Evolutionary conservation across 30 jellyfish, hydroid and myxozoan genomes (phyloP).

Genomic region (Clytia hemisphaerica): DNA sequence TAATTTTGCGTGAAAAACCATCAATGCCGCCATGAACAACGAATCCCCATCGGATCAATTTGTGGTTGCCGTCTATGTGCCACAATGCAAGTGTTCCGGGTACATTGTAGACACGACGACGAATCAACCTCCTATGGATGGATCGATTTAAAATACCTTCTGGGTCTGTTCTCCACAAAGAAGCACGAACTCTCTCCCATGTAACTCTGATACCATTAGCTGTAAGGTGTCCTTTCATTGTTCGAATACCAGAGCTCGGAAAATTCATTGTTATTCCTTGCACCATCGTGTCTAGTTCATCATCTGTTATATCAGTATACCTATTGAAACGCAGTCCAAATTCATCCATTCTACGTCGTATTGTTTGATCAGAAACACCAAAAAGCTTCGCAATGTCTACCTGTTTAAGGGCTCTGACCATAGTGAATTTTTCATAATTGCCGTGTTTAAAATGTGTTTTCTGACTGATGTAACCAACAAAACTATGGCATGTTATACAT

Average conservation of each 20-base stretch:
- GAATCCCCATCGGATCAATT: slow-evolving; percentile 31
- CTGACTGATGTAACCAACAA: too few relatives aligned
- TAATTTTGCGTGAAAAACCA: slow-evolving; percentile 27
- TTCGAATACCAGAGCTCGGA: slow-evolving; percentile 16
- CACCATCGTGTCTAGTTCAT: slow-evolving; percentile 4
- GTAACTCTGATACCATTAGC: slow-evolving; percentile 5
- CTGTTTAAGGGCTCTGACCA: too few relatives aligned
- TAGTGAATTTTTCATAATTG: too few relatives aligned
- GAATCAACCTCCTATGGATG: not conserved
- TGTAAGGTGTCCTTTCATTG: slow-evolving; percentile 13
- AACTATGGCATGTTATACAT: too few relatives aligned
- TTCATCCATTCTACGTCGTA: slow-evolving; percentile 18
- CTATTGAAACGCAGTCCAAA: slow-evolving; percentile 9
- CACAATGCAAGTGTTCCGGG: slow-evolving; percentile 36
- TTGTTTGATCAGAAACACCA: slow-evolving; percentile 29
- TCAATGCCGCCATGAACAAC: slow-evolving; percentile 44
- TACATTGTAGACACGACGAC: slow-evolving; percentile 18
- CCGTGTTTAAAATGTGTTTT: too few relatives aligned
- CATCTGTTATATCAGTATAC: slow-evolving; percentile 17
- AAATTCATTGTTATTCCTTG: too few relatives aligned
- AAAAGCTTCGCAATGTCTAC: slow-evolving; percentile 9
- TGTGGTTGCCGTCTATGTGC: slow-evolving; percentile 39
- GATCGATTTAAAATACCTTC: slow-evolving; percentile 1
- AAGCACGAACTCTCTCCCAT: not conserved
- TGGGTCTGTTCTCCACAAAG: slow-evolving; percentile 16